Percentiles rank a stretch among this genome's conserved stretches.
These are phyloP conservation scores for Colletes collaris DNA, from an alignment of 2,888 invertebrate species.

Conservation along the genomic window DNA sequence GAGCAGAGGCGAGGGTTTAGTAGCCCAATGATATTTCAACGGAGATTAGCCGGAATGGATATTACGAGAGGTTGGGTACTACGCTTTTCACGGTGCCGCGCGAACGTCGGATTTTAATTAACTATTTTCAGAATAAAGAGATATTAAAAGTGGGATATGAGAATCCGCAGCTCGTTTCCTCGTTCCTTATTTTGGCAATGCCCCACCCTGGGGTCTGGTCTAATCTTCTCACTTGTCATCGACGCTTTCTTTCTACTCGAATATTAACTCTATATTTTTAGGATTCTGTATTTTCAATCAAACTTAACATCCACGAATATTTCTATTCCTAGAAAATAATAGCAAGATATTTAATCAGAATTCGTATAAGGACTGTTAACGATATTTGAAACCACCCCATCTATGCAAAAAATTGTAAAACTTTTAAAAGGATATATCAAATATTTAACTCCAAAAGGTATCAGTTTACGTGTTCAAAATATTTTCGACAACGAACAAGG, in stretches of 20 bases:
- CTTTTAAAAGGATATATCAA: too few relatives aligned
- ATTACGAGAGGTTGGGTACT: constrained; percentile 27
- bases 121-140: constrained; percentile 52
- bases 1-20: constrained; percentile 36
- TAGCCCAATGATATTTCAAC: constrained; percentile 55
- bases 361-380: too few relatives aligned
- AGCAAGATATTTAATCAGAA: too few relatives aligned
- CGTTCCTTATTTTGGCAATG: constrained; percentile 16
- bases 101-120: constrained; percentile 46
- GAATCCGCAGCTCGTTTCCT: neutral
- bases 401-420: too few relatives aligned
- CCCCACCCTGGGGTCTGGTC: neutral
- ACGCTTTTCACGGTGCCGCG: constrained; percentile 4
- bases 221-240: constrained; percentile 11
- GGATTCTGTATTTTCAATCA: neutral
- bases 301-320: too few relatives aligned
- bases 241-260: neutral
- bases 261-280: neutral
- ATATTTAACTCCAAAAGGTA: too few relatives aligned
- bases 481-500: too few relatives aligned
- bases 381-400: too few relatives aligned
- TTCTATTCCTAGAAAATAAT: too few relatives aligned
- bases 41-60: constrained; percentile 48
- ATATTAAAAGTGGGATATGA: constrained; percentile 42
- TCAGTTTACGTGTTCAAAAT: too few relatives aligned